phyloP scores from a whole-genome alignment of 1,140 invertebrate species.

The Macrobrachium rosenbergii region DNA sequence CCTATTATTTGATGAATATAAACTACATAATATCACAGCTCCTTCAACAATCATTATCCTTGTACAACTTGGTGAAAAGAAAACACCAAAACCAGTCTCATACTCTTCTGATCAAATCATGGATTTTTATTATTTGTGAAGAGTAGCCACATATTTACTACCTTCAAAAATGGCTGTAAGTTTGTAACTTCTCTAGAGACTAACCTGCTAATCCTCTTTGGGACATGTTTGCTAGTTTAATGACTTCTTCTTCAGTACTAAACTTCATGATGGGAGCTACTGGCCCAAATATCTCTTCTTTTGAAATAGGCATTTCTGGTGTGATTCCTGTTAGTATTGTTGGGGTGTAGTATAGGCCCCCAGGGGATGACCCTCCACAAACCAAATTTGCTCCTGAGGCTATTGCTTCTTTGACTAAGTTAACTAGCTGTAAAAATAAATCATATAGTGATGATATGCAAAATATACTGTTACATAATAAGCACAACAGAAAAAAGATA shows the following conservation, averaged over 20 bases:
- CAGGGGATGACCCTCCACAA: conserved; percentile 75
- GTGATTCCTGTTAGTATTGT: conserved; percentile 89
- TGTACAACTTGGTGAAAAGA: too few relatives aligned
- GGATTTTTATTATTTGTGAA: neutral
- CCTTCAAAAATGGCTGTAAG: neutral
- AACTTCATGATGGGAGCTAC: conserved; percentile 91
- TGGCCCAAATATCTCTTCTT: conserved; percentile 97
- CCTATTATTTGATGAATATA: too few relatives aligned
- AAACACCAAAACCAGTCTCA: neutral
- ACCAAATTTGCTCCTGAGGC: conserved; percentile 68
- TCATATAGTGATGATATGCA: too few relatives aligned
- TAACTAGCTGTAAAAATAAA: conserved; percentile 62
- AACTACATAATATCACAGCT: too few relatives aligned
- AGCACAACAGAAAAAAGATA: too few relatives aligned
- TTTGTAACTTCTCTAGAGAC: neutral
- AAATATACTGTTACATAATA: too few relatives aligned
- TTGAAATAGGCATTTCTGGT: conserved; percentile 85
- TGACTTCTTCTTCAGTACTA: conserved; percentile 88
- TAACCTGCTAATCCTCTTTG: conserved; percentile 78
- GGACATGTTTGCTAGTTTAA: conserved; percentile 85
- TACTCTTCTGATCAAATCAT: too few relatives aligned
- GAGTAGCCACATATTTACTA: neutral
- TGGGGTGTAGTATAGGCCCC: conserved; percentile 91
- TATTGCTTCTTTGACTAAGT: conserved; percentile 68
- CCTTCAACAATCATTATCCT: too few relatives aligned